Evolutionary conservation across 2,888 invertebrate genomes (phyloP).

Genomic region (Phaedon cochleariae): DNA sequence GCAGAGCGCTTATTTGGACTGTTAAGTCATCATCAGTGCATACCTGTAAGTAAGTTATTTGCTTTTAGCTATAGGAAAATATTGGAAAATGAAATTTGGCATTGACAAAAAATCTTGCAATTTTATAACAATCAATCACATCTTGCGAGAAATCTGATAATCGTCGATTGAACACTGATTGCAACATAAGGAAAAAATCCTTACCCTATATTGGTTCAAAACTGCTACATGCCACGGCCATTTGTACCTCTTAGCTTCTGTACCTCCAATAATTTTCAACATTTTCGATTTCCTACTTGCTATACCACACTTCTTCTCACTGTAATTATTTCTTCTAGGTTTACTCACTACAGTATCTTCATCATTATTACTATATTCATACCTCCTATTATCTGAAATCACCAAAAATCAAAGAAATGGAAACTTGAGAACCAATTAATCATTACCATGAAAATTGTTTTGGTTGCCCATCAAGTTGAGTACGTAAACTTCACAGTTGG

Average conservation of each 20-base stretch:
- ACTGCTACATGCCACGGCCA: constrained; percentile 98
- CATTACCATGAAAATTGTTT: constrained; percentile 32
- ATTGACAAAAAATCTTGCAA: no score
- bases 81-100: no score
- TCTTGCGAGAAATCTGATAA: no score
- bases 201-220: constrained; percentile 82
- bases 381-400: constrained; percentile 36
- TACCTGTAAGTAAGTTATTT: no score
- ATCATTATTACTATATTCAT: constrained; percentile 42
- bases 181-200: no score
- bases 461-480: constrained; percentile 58
- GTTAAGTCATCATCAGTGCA: no score
- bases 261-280: constrained; percentile 88
- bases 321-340: constrained; percentile 30
- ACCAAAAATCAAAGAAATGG: neutral
- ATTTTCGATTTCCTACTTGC: constrained; percentile 59
- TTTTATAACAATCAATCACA: no score
- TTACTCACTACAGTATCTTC: constrained; percentile 37
- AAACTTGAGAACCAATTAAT: neutral
- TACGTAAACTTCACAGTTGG: constrained; percentile 79
- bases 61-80: no score
- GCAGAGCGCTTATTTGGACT: no score
- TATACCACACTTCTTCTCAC: constrained; percentile 50
- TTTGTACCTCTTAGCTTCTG: constrained; percentile 78
- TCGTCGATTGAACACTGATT: no score